phyloP scores from a whole-genome alignment of 2,113 vertebrate genomes.

The Riparia riparia region DNA sequence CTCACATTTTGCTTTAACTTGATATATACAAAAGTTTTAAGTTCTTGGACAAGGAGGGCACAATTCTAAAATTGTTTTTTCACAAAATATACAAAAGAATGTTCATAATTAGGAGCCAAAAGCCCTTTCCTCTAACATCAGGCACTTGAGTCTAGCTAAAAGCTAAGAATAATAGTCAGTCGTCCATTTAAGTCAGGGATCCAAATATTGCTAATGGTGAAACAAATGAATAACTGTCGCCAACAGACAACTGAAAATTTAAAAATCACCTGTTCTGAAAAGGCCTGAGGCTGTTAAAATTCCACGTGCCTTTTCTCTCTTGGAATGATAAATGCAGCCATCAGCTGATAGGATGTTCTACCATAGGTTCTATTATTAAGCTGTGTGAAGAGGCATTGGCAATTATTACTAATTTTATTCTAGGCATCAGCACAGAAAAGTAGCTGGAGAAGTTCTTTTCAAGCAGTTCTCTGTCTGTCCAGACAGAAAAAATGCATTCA shows the following conservation, averaged over 20 bases:
- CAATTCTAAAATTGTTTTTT: neutral
- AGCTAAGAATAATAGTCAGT: neutral
- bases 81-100: neutral
- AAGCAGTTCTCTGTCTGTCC: neutral
- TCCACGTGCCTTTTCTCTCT: neutral
- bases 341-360: neutral
- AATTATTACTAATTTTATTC: conserved; percentile 26
- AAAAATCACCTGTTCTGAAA: neutral
- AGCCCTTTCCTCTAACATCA: neutral
- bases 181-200: neutral
- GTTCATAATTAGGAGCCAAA: neutral
- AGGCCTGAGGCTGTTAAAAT: neutral
- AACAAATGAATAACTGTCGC: neutral
- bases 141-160: neutral
- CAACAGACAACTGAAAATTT: neutral
- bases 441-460: neutral
- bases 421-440: neutral
- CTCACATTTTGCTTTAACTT: neutral
- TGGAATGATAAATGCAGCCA: neutral
- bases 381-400: neutral
- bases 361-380: conserved; percentile 16
- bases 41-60: neutral
- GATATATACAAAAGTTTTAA: neutral
- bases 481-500: neutral
- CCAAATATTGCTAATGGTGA: neutral